These are phyloP conservation scores for Silurus meridionalis DNA, from an alignment of 2,113 vertebrate species.

Conservation along the genomic window DNA sequence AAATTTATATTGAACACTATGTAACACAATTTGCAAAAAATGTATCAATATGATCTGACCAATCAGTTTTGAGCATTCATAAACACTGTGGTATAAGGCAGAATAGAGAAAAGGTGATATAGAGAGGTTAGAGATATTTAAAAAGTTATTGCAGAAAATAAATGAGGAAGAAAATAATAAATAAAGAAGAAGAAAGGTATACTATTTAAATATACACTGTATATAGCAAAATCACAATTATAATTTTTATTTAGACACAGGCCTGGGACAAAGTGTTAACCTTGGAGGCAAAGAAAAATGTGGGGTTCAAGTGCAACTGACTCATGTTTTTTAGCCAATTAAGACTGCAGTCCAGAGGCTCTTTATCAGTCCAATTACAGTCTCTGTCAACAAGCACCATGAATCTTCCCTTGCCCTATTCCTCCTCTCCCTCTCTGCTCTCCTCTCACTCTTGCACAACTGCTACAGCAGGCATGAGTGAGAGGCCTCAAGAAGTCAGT, in stretches of 20 bases:
- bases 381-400: constrained; percentile 62
- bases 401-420: constrained; percentile 48
- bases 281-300: not conserved
- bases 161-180: constrained; percentile 2
- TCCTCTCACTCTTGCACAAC: constrained; percentile 41
- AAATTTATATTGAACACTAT: no score
- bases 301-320: constrained; percentile 62
- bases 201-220: not conserved
- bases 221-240: not conserved
- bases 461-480: constrained; percentile 28
- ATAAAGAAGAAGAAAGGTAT: constrained; percentile 29
- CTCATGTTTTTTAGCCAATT: constrained; percentile 71
- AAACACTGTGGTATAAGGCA: not conserved
- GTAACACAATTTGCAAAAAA: not conserved
- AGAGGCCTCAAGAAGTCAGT: constrained; percentile 28
- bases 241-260: not conserved
- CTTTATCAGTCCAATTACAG: constrained; percentile 77
- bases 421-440: constrained; percentile 47
- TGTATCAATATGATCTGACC: not conserved
- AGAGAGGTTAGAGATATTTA: not conserved
- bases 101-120: not conserved
- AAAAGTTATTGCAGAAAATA: not conserved
- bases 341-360: constrained; percentile 71
- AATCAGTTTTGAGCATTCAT: not conserved
- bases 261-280: not conserved